A percentile compares a stretch with the other conserved stretches of the same genome.
Conservation (phyloP, 2,888 invertebrate genomes). For the Cephalotes varians region DNA sequence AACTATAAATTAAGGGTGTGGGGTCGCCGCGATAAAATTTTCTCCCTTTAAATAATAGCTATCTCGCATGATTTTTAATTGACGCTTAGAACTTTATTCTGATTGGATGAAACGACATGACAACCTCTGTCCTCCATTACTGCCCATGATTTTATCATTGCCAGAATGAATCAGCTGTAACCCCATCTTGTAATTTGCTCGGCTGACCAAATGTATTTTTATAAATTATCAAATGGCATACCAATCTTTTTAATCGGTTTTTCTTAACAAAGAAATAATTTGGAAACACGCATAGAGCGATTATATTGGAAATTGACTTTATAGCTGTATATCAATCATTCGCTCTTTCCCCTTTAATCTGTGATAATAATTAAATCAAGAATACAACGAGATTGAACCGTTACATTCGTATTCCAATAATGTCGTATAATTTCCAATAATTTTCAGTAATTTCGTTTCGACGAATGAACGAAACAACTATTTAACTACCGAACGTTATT, state of each 20-base stretch:
- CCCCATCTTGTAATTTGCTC: background rate
- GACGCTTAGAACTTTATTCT: background rate
- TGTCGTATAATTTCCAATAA: slow-evolving; percentile 42
- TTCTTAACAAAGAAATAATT: background rate
- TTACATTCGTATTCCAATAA: slow-evolving; percentile 5
- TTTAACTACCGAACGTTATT: slow-evolving; percentile 3
- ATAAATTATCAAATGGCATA: background rate
- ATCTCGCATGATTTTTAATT: slow-evolving; percentile 31
- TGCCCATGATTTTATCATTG: slow-evolving; percentile 21
- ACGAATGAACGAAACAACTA: background rate
- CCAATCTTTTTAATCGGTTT: background rate
- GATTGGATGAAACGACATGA: background rate
- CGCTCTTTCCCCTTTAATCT: background rate
- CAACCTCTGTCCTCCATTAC: background rate
- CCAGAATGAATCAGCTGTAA: slow-evolving; percentile 4
- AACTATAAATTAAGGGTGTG: slow-evolving; percentile 60
- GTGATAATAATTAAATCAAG: slow-evolving; percentile 32
- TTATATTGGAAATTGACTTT: background rate
- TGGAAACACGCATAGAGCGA: background rate
- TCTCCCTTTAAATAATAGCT: slow-evolving; percentile 19
- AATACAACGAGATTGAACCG: slow-evolving; percentile 4
- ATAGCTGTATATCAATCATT: background rate
- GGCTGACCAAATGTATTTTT: background rate
- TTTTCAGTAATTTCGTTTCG: background rate
- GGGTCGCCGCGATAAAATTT: slow-evolving; percentile 43